Evolutionary conservation across 2,113 vertebrate genomes (phyloP), one percentile per base, ranked within the genome.

Genomic region (Speoplatyrhinus poulsoni): DNA sequence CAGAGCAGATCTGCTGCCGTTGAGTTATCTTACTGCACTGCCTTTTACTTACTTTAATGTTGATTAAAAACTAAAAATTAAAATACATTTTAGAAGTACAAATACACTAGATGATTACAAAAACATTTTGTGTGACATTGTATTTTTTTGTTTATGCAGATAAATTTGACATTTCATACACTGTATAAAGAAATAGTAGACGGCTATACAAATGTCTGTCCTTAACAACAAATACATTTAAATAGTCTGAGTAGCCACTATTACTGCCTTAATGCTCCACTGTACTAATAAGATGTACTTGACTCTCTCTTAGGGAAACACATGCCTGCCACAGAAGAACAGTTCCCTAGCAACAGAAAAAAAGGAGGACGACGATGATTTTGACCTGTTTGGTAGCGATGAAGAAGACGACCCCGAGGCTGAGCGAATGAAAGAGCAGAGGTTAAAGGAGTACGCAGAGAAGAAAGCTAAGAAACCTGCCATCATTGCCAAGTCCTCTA

Each of bases 401-500:
- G 94, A 95, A 32, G 95, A 98, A 8, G 97, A 97, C 2, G 97
- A 97, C 3, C 94, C 95, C 63, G 96, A 98, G 71, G 94, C 95
- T 0, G 93, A 94, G 19, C 91, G 92, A 8, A 79, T 99, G 9
- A 94, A 95, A 62, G 95, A 96, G 56, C 93, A 98, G 83, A 80
- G 98, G 9, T 82, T 99, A 48, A 93, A 94, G 66, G 95, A 94
- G 77, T 98, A 98, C 0, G 90, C 96, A 0, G 95, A 94, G 79
- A 96, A 85, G 87, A 98, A 99, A 50, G 90, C 96, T 72, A 95
- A 94, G 87, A 99, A 99, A 67, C 95, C 96, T 0, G 77, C 77
- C 0, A 67, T 96, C 54, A 95, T 98, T 12, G 97, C 98, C 81
- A 99, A 98, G 83, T 98, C 96, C 16, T 98, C 96, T 33, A 98